Evolutionary conservation across 2,888 invertebrate genomes (phyloP).

Genomic region (Luperina testacea): DNA sequence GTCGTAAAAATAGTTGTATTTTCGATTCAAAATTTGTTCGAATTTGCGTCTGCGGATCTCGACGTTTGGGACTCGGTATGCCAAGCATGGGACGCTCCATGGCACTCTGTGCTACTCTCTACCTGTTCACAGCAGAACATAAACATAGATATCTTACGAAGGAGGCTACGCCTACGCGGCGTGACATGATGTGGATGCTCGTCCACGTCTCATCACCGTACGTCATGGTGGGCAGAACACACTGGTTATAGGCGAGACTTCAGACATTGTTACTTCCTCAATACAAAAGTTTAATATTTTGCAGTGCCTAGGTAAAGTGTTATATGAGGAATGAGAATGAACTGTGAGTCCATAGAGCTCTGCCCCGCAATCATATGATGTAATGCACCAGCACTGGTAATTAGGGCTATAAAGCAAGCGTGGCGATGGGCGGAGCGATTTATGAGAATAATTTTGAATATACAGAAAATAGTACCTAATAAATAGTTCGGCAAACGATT

Average conservation of each 20-base stretch:
- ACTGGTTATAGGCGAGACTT: neutral
- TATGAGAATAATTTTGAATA: neutral
- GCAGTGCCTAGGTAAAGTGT: conserved; percentile 30
- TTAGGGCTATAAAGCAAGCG: conserved; percentile 36
- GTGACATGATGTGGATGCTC: neutral
- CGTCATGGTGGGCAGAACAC: too few species aligned
- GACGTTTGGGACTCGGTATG: too few species aligned
- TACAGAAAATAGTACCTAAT: neutral
- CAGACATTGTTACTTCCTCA: neutral
- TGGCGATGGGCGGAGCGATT: neutral
- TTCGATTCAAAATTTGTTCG: too few species aligned
- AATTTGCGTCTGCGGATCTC: too few species aligned
- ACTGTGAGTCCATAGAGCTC: conserved; percentile 47
- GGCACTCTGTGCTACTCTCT: too few species aligned
- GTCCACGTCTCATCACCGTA: neutral
- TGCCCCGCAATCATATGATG: conserved; percentile 59
- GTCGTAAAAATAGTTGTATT: neutral
- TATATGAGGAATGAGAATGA: conserved; percentile 52
- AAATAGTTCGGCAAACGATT: neutral
- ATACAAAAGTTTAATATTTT: neutral
- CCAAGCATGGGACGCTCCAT: too few species aligned
- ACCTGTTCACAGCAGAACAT: too few species aligned
- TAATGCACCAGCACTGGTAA: conserved; percentile 43
- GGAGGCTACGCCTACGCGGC: too few species aligned
- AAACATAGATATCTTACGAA: too few species aligned